Base-by-base conservation (phyloP, 23 tunicate species). In the Clavelina lepadiformis region DNA sequence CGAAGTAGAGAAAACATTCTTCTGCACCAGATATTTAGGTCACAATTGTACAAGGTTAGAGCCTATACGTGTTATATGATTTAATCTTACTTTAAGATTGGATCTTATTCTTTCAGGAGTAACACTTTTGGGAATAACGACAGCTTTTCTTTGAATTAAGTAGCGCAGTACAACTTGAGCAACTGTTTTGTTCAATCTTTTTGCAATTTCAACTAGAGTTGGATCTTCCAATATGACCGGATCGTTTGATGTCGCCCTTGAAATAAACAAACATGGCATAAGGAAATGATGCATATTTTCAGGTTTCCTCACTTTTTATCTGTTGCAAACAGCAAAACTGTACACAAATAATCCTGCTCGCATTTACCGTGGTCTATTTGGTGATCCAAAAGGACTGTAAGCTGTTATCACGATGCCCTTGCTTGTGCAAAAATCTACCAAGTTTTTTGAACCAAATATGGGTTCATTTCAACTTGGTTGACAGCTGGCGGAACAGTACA, bases 391-490 rank as follows among this genome's bases (percentile, higher is more conserved):
- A 20, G 94, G 94, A 1, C 69, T 63, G 68, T 85, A 78, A 3
- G 89, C 97, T 31, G 88, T 83, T n/a, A 91, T 68, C 0, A 78
- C 68, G 46, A 91, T 68, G 3, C 56, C 88, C 24, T 91, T 77
- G 0, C 38, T 38, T 57, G 63, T 56, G 67, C 83, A 85, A 52
- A 58, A 73, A 44, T 91, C 46, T 1, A 91, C 69, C 6, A 77
- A 58, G 2, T 55, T 44, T 77, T 75, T 59, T 89, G 67, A 4
- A 62, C 36, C 52, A 80, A 56, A 32, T 83, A 65, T 5, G 96
- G 97, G 45, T 89, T 82, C 19, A 37, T 27, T 62, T 89, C 97
- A 7, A 82, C 46, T 49, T 89, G 97, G 51, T 81, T 68, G 36
- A 56, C 76, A n/a, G 79, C 91, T 2, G 97, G 97, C 5, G 15